Evolutionary conservation across 2,888 invertebrate genomes (phyloP), one percentile per base, ranked within the genome.

Genomic region (Limnephilus lunatus): DNA sequence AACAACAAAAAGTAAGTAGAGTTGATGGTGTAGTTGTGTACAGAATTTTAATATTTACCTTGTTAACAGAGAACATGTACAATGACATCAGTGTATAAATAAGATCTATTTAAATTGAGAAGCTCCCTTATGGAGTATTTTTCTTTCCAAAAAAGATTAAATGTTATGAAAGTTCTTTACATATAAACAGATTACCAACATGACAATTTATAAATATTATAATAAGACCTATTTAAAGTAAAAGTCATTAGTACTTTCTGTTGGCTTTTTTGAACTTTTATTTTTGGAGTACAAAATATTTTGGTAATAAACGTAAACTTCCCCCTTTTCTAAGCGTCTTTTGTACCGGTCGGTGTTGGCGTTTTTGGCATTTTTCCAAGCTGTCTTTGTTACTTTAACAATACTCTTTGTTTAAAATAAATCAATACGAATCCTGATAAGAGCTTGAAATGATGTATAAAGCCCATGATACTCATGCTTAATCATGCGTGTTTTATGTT

Each of bases 391-490:
- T 82, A 87, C 91, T 91, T 83, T 90, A 90, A 92, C 92, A 92
- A 92, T 92, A 88, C 90, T 91, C 92, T 91, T 92, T 92, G 92
- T 92, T 92, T 92, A 91, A 92, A 85, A 92, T 87, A 87, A 87
- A 87, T 87, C 87, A 87, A 86, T 89, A 44, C 3, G 31, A 90
- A 90, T 91, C 30, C 82, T 87, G 92, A 91, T 92, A 91, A 85
- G 88, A 53, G 48, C 32, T 31, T 35, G 14, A 83, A 88, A 87
- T 48, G 88, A 32, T n/a, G 31, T 39, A 81, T 44, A 91, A 91
- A 91, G 44, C 25, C 1, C 30, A 5, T 30, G 86, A 48, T 44
- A 35, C 68, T 68, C n/a, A n/a, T 25, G 68, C 25, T 68, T 68
- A 68, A 68, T 68, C 68, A 68, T 68, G 53, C 53, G 53, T 68